phyloP scores from a whole-genome alignment of 2,113 vertebrate genomes.

The Malurus elegans region DNA sequence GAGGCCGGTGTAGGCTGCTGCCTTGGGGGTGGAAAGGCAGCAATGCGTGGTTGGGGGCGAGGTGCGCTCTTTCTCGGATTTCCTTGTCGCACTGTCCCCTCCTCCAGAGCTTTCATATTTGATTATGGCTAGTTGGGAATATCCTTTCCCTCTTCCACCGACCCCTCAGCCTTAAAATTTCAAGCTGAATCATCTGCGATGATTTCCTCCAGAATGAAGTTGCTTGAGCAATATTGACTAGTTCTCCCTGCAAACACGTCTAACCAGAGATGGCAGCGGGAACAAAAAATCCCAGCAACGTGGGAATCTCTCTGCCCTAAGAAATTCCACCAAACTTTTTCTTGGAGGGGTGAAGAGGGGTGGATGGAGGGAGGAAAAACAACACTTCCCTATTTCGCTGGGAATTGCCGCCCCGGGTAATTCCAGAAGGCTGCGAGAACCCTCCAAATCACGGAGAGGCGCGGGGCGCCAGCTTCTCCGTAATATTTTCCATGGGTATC shows the following conservation, averaged over 20 bases:
- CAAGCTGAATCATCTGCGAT: neutral
- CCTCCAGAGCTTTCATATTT: neutral
- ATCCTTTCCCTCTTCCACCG: neutral
- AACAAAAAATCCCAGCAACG: neutral
- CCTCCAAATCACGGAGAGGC: neutral
- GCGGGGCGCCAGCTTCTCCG: neutral
- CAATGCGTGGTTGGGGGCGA: neutral
- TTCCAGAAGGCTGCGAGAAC: neutral
- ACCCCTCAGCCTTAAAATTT: neutral
- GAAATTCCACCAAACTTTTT: neutral
- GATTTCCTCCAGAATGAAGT: neutral
- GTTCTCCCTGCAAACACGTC: neutral
- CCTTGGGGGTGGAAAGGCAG: conserved; percentile 8
- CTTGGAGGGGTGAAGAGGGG: neutral
- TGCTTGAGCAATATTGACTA: neutral
- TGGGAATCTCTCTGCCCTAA: neutral
- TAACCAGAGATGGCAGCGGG: neutral
- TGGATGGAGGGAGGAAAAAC: neutral
- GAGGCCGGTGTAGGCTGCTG: conserved; percentile 6
- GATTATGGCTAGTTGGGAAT: neutral
- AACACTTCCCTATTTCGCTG: neutral
- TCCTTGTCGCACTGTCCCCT: neutral
- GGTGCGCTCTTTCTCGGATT: neutral
- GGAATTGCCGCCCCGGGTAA: neutral
- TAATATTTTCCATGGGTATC: neutral